Conservation (phyloP, 2,113 vertebrate species). For the Phalacrocorax carbo region DNA sequence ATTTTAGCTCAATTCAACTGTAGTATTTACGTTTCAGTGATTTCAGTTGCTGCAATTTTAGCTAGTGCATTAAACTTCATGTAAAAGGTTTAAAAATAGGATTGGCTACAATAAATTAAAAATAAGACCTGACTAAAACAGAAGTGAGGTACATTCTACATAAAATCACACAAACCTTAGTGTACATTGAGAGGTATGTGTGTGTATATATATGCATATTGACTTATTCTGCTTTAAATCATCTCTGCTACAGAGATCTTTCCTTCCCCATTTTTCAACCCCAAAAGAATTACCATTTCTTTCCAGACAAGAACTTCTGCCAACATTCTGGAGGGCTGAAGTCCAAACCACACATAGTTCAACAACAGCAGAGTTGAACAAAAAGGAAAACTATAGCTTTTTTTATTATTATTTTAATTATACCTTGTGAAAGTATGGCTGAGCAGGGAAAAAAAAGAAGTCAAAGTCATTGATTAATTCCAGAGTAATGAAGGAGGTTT, state of each 20-base stretch:
- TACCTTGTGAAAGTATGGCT: slow-evolving; percentile 20
- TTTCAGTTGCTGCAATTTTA: neutral
- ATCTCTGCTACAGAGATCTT: neutral
- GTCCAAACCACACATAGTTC: slow-evolving; percentile 60
- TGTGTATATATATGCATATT: neutral
- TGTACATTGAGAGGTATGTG: neutral
- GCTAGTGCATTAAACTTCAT: neutral
- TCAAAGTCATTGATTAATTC: slow-evolving; percentile 34
- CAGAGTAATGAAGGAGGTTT: neutral
- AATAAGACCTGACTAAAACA: neutral
- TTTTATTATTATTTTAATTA: slow-evolving; percentile 12
- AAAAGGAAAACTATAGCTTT: slow-evolving; percentile 37
- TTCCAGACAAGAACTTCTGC: slow-evolving; percentile 59
- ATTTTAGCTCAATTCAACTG: neutral
- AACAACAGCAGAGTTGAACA: slow-evolving; percentile 42
- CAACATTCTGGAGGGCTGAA: slow-evolving; percentile 51
- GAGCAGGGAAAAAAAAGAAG: neutral
- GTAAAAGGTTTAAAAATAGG: neutral
- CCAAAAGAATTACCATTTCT: slow-evolving; percentile 59
- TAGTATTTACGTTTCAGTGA: neutral
- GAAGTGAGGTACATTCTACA: neutral
- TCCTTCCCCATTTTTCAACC: slow-evolving; percentile 33
- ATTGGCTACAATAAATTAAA: neutral
- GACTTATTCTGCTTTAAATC: neutral
- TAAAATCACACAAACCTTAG: neutral